Conservation (phyloP, 2,797 vertebrate species). For the Crenichthys baileyi region DNA sequence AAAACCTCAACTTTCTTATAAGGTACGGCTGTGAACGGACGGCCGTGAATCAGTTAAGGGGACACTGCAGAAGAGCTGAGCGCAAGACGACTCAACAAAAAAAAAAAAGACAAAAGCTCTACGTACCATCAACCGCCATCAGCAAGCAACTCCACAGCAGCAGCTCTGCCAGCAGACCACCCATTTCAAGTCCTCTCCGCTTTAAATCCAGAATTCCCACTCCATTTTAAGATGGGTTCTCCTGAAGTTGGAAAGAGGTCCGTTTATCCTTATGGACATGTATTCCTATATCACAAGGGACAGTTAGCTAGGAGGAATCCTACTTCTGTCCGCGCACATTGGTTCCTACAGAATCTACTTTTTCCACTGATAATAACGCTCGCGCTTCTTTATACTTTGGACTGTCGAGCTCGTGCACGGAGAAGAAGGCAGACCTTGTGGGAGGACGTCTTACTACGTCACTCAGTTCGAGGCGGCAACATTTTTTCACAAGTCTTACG, state of each 20-base stretch:
- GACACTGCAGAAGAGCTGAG: neutral
- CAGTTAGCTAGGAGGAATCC: neutral
- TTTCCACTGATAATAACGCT: slow-evolving; percentile 17
- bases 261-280: neutral
- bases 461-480: slow-evolving; percentile 39
- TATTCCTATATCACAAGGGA: neutral
- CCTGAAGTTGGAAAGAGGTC: neutral
- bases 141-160: slow-evolving; percentile 71
- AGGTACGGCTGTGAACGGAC: slow-evolving; percentile 1
- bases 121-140: slow-evolving; percentile 76
- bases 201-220: slow-evolving; percentile 64
- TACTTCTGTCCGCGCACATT: neutral
- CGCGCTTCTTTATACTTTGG: slow-evolving; percentile 65
- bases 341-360: neutral
- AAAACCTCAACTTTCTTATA: slow-evolving; percentile 48
- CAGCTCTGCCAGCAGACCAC: slow-evolving; percentile 64
- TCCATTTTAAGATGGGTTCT: slow-evolving; percentile 61
- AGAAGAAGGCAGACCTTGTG: slow-evolving; percentile 47
- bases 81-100: neutral
- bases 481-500: neutral
- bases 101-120: slow-evolving; percentile 53
- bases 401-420: slow-evolving; percentile 61
- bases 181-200: slow-evolving; percentile 71
- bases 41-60: neutral
- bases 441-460: slow-evolving; percentile 76